phyloP scores from a whole-genome alignment of 2,888 invertebrate genomes.

The Aspidapion aeneum region DNA sequence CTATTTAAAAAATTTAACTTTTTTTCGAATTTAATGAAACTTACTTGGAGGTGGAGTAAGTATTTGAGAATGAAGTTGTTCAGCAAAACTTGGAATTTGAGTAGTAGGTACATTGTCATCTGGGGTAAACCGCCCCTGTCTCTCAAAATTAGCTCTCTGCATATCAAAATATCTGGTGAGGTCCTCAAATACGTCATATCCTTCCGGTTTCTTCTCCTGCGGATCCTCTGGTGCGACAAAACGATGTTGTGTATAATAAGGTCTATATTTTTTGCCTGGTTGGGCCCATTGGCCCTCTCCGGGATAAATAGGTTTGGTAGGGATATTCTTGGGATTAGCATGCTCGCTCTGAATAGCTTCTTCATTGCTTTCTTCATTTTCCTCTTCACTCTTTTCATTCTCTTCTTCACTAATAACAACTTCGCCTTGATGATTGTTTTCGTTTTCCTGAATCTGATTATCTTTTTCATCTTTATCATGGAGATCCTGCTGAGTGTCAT shows the following conservation, averaged over 20 bases:
- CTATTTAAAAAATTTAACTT: too few relatives aligned
- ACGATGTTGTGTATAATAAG: constrained; percentile 31
- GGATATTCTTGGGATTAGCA: constrained; percentile 37
- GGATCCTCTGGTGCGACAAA: constrained; percentile 17
- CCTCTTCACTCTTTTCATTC: constrained; percentile 6
- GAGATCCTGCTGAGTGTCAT: constrained; percentile 23
- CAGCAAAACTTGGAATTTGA: constrained; percentile 3
- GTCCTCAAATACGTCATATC: constrained; percentile 55
- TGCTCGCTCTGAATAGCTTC: constrained; percentile 30
- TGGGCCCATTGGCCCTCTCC: constrained; percentile 45
- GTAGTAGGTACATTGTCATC: not conserved
- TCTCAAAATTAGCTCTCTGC: constrained; percentile 29
- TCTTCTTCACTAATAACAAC: constrained; percentile 5
- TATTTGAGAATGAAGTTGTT: not conserved
- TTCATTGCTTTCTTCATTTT: constrained; percentile 22
- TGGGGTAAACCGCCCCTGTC: not conserved
- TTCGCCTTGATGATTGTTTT: not conserved
- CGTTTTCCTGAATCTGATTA: constrained; percentile 21
- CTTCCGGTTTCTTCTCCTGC: constrained; percentile 47
- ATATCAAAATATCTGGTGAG: constrained; percentile 48
- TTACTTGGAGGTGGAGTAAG: not conserved
- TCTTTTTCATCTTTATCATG: constrained; percentile 9
- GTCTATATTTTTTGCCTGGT: constrained; percentile 39
- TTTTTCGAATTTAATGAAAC: too few relatives aligned
- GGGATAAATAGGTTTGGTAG: constrained; percentile 44